These are phyloP conservation scores for Penaeus chinensis DNA, from an alignment of 1,140 invertebrate genomes.

Conservation along the genomic window DNA sequence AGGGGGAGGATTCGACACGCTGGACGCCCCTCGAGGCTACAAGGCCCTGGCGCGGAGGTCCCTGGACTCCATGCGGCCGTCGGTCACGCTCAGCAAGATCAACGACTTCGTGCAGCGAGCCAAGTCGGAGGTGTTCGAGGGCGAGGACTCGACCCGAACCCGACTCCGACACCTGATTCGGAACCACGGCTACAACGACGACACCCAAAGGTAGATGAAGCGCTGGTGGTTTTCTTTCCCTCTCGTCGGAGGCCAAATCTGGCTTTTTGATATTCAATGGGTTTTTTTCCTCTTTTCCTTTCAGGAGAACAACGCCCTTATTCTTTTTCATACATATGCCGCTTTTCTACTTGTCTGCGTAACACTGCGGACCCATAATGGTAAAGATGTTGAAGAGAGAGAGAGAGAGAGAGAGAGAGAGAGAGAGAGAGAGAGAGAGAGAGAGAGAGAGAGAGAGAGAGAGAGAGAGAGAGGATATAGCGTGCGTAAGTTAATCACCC, in stretches of 20 bases:
- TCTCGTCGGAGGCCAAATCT: neutral
- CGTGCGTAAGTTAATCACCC: too few relatives aligned
- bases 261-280: too few relatives aligned
- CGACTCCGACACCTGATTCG: conserved; percentile 42
- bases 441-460: too few relatives aligned
- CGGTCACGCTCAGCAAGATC: conserved; percentile 44
- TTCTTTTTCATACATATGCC: too few relatives aligned
- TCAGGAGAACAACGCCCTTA: too few relatives aligned
- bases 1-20: neutral
- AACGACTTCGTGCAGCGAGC: conserved; percentile 49
- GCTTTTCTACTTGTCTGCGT: too few relatives aligned
- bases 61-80: conserved; percentile 27
- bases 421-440: too few relatives aligned
- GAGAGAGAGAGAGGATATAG: too few relatives aligned
- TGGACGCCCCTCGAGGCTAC: neutral
- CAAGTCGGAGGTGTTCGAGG: conserved; percentile 46
- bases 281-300: too few relatives aligned
- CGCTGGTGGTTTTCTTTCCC: neutral
- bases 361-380: too few relatives aligned
- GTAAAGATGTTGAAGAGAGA: too few relatives aligned
- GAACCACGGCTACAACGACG: conserved; percentile 35
- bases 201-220: conserved; percentile 38
- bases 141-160: conserved; percentile 31
- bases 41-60: conserved; percentile 13
- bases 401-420: too few relatives aligned